These are phyloP conservation scores for Drosophila takahashii DNA, from an alignment of 1,140 invertebrate species.

Conservation along the genomic window DNA sequence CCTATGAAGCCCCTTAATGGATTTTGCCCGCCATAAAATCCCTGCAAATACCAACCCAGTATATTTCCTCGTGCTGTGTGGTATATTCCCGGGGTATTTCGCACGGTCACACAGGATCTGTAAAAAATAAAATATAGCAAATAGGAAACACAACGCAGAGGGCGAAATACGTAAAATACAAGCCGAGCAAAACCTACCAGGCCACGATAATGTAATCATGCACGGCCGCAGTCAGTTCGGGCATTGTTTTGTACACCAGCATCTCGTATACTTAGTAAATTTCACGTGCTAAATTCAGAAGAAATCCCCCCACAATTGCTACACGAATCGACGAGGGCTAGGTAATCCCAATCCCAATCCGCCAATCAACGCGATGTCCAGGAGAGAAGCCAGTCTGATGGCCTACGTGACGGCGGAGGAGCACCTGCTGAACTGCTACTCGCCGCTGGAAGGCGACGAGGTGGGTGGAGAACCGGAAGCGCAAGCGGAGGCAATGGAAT, in stretches of 20 bases:
- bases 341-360: constrained; percentile 4
- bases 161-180: constrained; percentile 13
- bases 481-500: not conserved
- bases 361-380: constrained; percentile 40
- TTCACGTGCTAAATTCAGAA: constrained; percentile 74
- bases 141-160: constrained; percentile 38
- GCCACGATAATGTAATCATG: constrained; percentile 44
- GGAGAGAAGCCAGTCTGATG: constrained; percentile 22
- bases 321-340: constrained; percentile 3
- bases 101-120: constrained; percentile 14
- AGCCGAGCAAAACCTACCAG: constrained; percentile 8
- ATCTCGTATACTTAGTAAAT: constrained; percentile 60
- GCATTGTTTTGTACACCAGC: constrained; percentile 42
- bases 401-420: constrained; percentile 54
- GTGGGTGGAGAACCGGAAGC: constrained; percentile 1
- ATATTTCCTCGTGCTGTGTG: not conserved
- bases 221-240: constrained; percentile 21
- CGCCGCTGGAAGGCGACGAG: constrained; percentile 37
- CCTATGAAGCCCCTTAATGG: too few species aligned
- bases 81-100: not conserved
- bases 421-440: constrained; percentile 60
- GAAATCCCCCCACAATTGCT: constrained; percentile 30
- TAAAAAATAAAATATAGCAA: constrained; percentile 31
- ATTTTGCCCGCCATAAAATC: not conserved
- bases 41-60: not conserved